Evolutionary conservation across 23 tunicate species (phyloP).

Genomic region (Botrylloides violaceus): DNA sequence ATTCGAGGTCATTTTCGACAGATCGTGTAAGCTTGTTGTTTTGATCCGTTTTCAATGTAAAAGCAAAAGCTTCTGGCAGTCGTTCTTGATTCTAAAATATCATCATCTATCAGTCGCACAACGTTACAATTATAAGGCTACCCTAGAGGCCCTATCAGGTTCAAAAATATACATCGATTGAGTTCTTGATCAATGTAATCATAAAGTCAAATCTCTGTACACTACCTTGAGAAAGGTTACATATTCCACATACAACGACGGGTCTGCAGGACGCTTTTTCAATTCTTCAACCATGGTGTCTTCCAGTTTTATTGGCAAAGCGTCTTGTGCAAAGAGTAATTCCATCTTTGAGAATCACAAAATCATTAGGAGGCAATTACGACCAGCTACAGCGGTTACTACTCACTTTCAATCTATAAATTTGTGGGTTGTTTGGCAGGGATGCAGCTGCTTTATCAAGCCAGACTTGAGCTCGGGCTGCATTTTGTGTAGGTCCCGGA

Average conservation of each 20-base stretch:
- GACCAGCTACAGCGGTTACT: not conserved
- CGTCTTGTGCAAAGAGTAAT: conserved; percentile 54
- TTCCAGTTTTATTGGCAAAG: conserved; percentile 38
- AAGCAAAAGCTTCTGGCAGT: conserved; percentile 38
- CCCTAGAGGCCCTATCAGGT: no score
- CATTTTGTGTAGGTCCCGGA: conserved; percentile 76
- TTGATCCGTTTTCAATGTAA: conserved; percentile 25
- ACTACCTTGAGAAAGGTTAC: conserved; percentile 67
- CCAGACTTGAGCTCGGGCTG: conserved; percentile 76
- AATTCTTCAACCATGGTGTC: conserved; percentile 58
- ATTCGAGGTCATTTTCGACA: conserved; percentile 30
- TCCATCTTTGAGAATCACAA: conserved; percentile 40
- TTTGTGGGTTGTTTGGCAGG: conserved; percentile 41
- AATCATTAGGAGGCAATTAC: not conserved
- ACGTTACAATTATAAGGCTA: no score
- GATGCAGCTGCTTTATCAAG: conserved; percentile 66
- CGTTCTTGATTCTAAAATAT: conserved; percentile 32
- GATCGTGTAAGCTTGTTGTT: conserved; percentile 8
- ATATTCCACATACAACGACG: conserved; percentile 52
- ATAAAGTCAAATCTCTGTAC: not conserved
- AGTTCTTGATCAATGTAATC: not conserved
- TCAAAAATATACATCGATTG: not conserved
- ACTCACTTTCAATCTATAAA: conserved; percentile 70
- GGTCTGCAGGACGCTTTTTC: conserved; percentile 42
- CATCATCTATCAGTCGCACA: no score